phyloP scores from a whole-genome alignment of 2,797 vertebrate genomes.

The Chloroceryle amazona region DNA sequence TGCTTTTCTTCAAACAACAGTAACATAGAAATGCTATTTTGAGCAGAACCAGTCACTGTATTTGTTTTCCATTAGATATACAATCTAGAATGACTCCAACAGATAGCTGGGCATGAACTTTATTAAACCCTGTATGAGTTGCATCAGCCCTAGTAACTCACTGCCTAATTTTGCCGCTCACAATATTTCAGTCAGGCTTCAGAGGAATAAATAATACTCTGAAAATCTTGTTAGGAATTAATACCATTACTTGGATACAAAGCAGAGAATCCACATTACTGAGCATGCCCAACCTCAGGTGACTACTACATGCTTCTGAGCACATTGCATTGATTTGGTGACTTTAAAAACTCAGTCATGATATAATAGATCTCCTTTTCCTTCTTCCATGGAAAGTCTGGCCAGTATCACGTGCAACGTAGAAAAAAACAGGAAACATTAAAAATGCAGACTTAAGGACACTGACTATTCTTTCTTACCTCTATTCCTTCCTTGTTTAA shows the following conservation, averaged over 20 bases:
- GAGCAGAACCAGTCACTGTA: slow-evolving; percentile 24
- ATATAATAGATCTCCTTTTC: background rate
- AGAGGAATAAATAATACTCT: background rate
- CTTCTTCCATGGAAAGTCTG: background rate
- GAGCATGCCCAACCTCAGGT: background rate
- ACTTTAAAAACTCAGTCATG: background rate
- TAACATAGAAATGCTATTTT: slow-evolving; percentile 54
- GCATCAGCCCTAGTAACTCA: slow-evolving; percentile 15
- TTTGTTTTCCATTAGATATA: slow-evolving; percentile 68
- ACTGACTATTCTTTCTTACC: slow-evolving; percentile 78
- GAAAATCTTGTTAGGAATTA: background rate
- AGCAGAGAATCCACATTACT: background rate
- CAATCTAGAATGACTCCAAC: slow-evolving; percentile 31
- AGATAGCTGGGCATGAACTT: slow-evolving; percentile 37
- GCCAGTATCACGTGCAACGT: background rate
- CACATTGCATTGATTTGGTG: background rate
- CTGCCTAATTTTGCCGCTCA: background rate
- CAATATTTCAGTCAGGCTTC: background rate
- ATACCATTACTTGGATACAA: background rate
- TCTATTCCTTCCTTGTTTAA: slow-evolving; percentile 99
- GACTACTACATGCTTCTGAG: background rate
- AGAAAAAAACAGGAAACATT: background rate
- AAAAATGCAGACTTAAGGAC: background rate
- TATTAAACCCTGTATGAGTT: slow-evolving; percentile 32
- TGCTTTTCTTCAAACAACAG: slow-evolving; percentile 62